Base-by-base conservation (phyloP, 2,797 vertebrate genomes). In the Betta splendens region DNA sequence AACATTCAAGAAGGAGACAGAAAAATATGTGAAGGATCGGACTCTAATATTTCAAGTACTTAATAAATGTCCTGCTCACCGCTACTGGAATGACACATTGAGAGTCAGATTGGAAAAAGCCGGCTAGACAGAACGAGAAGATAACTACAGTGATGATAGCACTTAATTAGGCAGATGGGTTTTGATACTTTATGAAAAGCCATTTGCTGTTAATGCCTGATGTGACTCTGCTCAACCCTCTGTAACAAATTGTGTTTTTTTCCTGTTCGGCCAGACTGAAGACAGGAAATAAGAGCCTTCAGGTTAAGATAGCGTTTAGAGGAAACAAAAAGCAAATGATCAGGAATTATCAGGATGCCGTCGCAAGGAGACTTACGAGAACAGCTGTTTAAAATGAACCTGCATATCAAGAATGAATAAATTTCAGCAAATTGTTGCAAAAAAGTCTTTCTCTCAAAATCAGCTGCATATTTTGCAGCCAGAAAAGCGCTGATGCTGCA, bases 401-500 rank as follows among this genome's bases (percentile, higher is more conserved):
- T n/a, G n/a, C n/a, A n/a, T n/a, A n/a, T n/a, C n/a, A n/a, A n/a
- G n/a, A n/a, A n/a, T n/a, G n/a, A n/a, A n/a, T n/a, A n/a, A n/a
- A n/a, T 20, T 36, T 17, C n/a, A n/a, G n/a, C n/a, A n/a, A n/a
- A n/a, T n/a, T n/a, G n/a, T n/a, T n/a, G n/a, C n/a, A n/a, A n/a
- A n/a, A 69, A 28, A 46, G 36, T 35, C n/a, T 64, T 50, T 52
- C 28, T 29, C 21, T 44, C 10, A 28, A 69, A 77, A 64, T 67
- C 47, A 62, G 26, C 63, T 46, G 33, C 42, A 42, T 56, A 22
- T 61, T 72, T 62, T 72, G 45, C 16, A 57, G 38, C 35, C 43
- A 53, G 64, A 69, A 58, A 63, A 52, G 43, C 22, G 44, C 20
- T 6, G 46, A 43, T 45, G 65, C 69, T 69, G 78, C 66, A 42